Base-by-base conservation (phyloP, 1,140 invertebrate species). In the Condylostylus longicornis region DNA sequence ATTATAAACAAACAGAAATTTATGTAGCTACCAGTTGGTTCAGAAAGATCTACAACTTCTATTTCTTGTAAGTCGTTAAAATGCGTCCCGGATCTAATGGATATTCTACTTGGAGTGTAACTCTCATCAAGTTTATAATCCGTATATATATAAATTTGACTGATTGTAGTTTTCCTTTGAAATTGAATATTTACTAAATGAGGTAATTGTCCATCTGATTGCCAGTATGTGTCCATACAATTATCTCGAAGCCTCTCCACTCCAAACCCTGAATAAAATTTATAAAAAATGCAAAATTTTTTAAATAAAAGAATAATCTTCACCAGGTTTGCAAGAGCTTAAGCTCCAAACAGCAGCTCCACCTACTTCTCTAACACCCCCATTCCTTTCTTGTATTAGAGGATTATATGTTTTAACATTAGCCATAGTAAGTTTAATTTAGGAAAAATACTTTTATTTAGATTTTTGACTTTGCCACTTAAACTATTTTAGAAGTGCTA, bases 141-240 rank as follows among this genome's bases (percentile, higher is more conserved):
- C 1, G 90, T 90, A 56, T 96, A 98, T 37, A 98, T 83, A 54
- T 87, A 94, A 39, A 99, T 84, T 63, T 96, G 86, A 40, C 82
- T 77, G 13, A 99, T 81, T 23, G 88, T 90, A 2, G 88, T 98
- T 66, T 98, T 96, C 47, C 83, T 72, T 45, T 85, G 77, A 61
- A 98, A 99, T 53, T 98, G 91, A 44, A 98, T 94, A 55, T 97
- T 98, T 0, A 98, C 88, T 42, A 96, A 66, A 65, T 99, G 95
- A 5, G 95, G 95, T 40, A 98, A 70, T 48, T 95, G 90, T 0
- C 95, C 95, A 67, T 99, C 95, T 1, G 93, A 97, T 58, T 99
- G 95, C 95, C 95, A 99, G 62, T 96, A 99, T 1, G 90, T 96
- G 46, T 98, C 94, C 50, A 86, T 79, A 35, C 84, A 82, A 61